phyloP scores from a whole-genome alignment of 2,888 invertebrate genomes.

The Sesia apiformis region DNA sequence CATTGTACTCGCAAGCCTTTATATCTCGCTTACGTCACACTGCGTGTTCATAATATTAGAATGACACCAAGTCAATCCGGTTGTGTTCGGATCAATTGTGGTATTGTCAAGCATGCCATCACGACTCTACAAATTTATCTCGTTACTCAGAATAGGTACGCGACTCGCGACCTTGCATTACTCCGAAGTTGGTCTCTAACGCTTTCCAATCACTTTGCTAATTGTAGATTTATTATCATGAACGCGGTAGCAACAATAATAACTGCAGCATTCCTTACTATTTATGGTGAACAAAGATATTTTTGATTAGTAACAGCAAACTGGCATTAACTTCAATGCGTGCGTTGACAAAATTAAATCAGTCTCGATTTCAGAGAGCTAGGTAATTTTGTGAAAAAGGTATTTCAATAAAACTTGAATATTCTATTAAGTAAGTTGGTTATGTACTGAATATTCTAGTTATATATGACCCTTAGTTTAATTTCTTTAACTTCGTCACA shows the following conservation, averaged over 20 bases:
- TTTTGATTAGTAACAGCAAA: too few relatives aligned
- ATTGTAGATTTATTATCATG: not conserved
- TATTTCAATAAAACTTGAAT: too few relatives aligned
- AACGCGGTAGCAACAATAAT: not conserved
- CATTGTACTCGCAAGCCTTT: not conserved
- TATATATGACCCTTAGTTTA: too few relatives aligned
- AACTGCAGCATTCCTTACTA: not conserved
- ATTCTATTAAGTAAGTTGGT: too few relatives aligned
- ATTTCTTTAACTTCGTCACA: too few relatives aligned
- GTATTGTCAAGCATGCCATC: slow-evolving; percentile 8
- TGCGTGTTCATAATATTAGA: not conserved
- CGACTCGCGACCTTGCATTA: slow-evolving; percentile 7
- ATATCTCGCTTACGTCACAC: not conserved
- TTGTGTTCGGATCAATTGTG: not conserved
- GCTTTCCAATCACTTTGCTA: not conserved
- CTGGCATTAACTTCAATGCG: too few relatives aligned
- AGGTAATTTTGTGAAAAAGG: too few relatives aligned
- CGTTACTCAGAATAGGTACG: slow-evolving; percentile 21
- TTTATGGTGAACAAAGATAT: not conserved
- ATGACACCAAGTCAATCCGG: not conserved
- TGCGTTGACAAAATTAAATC: too few relatives aligned
- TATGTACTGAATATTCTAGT: too few relatives aligned
- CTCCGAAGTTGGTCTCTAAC: not conserved
- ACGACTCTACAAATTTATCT: slow-evolving; percentile 16
- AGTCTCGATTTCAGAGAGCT: too few relatives aligned